Evolutionary conservation across 1,140 invertebrate species (phyloP), one percentile per base, ranked within the genome.

Genomic region (Nixonia krombeini): DNA sequence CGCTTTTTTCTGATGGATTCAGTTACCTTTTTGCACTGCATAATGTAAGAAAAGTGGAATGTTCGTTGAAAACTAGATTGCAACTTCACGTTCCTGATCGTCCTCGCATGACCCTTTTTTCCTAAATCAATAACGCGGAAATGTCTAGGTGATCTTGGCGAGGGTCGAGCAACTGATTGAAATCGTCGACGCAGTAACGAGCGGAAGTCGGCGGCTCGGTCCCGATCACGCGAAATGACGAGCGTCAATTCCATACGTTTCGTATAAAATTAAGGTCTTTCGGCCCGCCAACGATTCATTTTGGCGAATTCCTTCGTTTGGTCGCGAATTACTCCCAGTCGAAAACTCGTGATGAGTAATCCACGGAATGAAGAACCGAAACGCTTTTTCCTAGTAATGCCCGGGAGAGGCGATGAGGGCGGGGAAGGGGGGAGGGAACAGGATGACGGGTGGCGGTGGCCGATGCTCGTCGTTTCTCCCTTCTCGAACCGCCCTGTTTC

Each of bases 311-410:
- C 47, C 18, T 59, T 49, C 37, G 33, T 49, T 49, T 49, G n/a
- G 45, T 29, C 26, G 9, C 42, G 42, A 29, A 15, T 46, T 29
- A 44, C 21, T 13, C n/a, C 16, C 25, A 23, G 17, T 38, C 49
- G 45, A 65, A 69, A 70, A 55, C 57, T 23, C 18, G 47, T 35
- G 12, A 44, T 16, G 28, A 47, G 47, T 52, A 52, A 65, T 65
- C 42, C 47, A 13, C 21, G 10, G 35, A 47, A 35, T 31, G 46
- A 50, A 37, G 37, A 57, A 41, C 17, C 13, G 25, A 29, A 46
- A 18, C 16, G 46, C 50, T 62, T 53, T 53, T 47, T 15, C 47
- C 41, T 18, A 38, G 50, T 41, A 49, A 33, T 55, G 63, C 42
- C 12, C 28, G 16, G 17, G 13, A 33, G 29, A 26, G 44, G 50